A percentile compares a stretch with the other conserved stretches of the same genome.
These are phyloP conservation scores for Hirundichthys speculiger DNA, from an alignment of 2,113 vertebrate genomes.

Conservation along the genomic window DNA sequence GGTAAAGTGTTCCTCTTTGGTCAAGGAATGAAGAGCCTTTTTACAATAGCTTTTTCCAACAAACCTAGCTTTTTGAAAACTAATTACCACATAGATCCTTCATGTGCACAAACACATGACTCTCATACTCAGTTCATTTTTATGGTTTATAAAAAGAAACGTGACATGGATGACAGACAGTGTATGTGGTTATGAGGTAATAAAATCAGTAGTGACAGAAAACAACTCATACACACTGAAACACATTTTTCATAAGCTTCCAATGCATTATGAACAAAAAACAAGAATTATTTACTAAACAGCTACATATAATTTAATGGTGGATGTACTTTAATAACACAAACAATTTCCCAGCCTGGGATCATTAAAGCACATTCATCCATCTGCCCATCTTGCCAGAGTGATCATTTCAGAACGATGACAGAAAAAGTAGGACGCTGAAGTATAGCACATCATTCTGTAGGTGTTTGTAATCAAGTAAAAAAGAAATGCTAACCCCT, in stretches of 20 bases:
- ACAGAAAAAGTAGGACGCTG: too few relatives aligned
- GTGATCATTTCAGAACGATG: too few relatives aligned
- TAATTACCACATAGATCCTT: neutral
- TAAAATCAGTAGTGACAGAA: neutral
- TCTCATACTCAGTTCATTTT: constrained; percentile 12
- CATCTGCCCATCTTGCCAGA: too few relatives aligned
- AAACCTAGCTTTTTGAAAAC: neutral
- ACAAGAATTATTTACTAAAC: too few relatives aligned
- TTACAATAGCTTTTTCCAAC: neutral
- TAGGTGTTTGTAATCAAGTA: neutral
- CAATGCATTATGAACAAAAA: neutral
- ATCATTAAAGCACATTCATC: too few relatives aligned
- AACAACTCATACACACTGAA: constrained; percentile 3
- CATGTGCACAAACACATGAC: neutral
- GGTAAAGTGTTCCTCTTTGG: neutral
- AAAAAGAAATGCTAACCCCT: neutral
- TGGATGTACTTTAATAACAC: too few relatives aligned
- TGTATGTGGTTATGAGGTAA: constrained; percentile 11
- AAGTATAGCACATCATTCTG: too few relatives aligned
- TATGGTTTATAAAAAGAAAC: constrained; percentile 13
- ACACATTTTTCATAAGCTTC: too few relatives aligned
- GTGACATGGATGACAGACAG: constrained; percentile 4
- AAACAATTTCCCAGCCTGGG: too few relatives aligned
- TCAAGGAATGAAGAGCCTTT: neutral
- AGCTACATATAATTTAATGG: too few relatives aligned